A percentile compares a stretch with the other conserved stretches of the same genome.
Conservation (phyloP, 2,888 invertebrate genomes). For the Meteorus cinctellus region DNA sequence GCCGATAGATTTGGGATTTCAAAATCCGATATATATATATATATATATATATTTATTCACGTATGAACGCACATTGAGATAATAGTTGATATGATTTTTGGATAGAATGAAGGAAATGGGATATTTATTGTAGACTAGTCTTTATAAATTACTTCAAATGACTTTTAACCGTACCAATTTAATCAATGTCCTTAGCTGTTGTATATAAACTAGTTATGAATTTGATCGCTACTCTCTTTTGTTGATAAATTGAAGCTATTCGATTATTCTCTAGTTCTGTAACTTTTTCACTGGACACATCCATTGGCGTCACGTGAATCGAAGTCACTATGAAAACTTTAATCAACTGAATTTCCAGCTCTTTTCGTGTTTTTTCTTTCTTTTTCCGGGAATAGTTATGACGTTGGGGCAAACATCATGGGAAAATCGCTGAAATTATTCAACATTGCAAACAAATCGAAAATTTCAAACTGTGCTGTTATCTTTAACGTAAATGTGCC, state of each 20-base stretch:
- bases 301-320: too few species aligned
- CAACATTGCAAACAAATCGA: background rate
- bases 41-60: background rate
- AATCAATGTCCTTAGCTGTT: background rate
- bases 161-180: background rate
- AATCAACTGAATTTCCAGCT: too few species aligned
- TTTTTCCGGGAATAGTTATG: too few species aligned
- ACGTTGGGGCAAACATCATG: too few species aligned
- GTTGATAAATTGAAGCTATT: background rate
- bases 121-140: too few species aligned
- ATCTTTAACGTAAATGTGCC: too few species aligned
- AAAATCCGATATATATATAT: background rate
- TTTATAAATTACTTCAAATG: too few species aligned
- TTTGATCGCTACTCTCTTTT: background rate
- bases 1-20: constrained; percentile 26
- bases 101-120: background rate
- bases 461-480: background rate
- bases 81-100: background rate
- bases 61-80: background rate
- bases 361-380: too few species aligned
- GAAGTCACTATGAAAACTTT: too few species aligned
- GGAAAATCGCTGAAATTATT: too few species aligned
- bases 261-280: background rate
- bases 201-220: background rate
- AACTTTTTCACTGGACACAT: background rate